Conservation (phyloP, 2,113 vertebrate genomes). For the Bettongia penicillata region DNA sequence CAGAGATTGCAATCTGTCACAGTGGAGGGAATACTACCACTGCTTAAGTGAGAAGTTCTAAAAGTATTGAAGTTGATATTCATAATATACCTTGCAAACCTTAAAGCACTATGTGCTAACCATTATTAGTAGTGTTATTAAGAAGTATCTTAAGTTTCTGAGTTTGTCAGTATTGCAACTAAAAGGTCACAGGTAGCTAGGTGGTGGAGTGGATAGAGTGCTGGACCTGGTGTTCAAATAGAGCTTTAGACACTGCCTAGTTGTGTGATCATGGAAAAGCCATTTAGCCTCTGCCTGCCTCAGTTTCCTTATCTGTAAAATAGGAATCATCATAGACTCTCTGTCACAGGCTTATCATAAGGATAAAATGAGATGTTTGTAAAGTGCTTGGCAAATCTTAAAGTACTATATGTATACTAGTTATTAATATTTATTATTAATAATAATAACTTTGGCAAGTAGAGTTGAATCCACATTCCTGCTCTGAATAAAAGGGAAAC, state of each 20-base stretch:
- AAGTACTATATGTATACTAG: not conserved
- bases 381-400: not conserved
- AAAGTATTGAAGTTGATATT: not conserved
- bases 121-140: not conserved
- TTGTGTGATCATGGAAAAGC: not conserved
- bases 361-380: not conserved
- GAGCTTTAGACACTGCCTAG: not conserved
- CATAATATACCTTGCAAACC: not conserved
- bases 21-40: not conserved
- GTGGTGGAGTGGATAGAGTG: not conserved
- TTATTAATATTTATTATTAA: not conserved
- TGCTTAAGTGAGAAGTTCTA: not conserved
- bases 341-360: not conserved
- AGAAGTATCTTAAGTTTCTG: not conserved
- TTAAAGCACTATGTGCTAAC: not conserved
- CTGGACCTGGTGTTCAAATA: not conserved
- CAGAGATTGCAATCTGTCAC: not conserved
- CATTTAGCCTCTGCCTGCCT: too few relatives aligned
- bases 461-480: not conserved
- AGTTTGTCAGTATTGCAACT: not conserved
- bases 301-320: not conserved
- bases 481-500: not conserved
- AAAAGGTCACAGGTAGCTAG: not conserved
- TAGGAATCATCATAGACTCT: not conserved
- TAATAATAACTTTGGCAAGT: not conserved